These are phyloP conservation scores for Rosalia funebris DNA, from an alignment of 2,888 invertebrate species.

Conservation along the genomic window DNA sequence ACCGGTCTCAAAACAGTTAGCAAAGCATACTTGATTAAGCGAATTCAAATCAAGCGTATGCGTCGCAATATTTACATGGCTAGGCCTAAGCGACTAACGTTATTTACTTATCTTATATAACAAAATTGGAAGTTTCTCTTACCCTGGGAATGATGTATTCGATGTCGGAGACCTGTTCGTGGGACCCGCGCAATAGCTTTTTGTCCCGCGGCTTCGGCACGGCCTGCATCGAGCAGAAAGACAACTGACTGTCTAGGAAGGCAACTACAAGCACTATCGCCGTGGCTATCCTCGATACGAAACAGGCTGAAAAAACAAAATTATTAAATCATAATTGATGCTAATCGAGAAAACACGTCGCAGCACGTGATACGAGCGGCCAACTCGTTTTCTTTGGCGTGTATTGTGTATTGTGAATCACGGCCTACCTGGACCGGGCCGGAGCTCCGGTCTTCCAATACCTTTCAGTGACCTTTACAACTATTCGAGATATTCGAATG, in stretches of 20 bases:
- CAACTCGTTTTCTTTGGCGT: constrained; percentile 13
- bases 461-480: constrained; percentile 44
- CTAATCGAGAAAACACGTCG: constrained; percentile 18
- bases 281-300: constrained; percentile 64
- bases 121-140: too few relatives aligned
- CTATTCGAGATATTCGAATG: constrained; percentile 31
- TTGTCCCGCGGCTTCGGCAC: constrained; percentile 50
- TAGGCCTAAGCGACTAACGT: too few relatives aligned
- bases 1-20: constrained; percentile 9
- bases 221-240: constrained; percentile 65
- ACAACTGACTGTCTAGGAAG: constrained; percentile 66
- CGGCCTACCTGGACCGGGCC: constrained; percentile 23
- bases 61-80: neutral
- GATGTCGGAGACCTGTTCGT: constrained; percentile 65
- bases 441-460: constrained; percentile 28
- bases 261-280: constrained; percentile 63
- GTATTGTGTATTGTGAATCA: constrained; percentile 12
- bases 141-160: constrained; percentile 68
- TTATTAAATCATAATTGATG: constrained; percentile 36
- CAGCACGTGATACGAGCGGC: constrained; percentile 6
- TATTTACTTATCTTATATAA: too few relatives aligned
- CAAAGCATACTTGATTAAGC: neutral
- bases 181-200: constrained; percentile 54
- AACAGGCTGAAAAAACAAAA: constrained; percentile 62
- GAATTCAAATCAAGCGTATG: neutral